phyloP scores from a whole-genome alignment of 2,888 invertebrate genomes.

The Pristionchus entomophagus region DNA sequence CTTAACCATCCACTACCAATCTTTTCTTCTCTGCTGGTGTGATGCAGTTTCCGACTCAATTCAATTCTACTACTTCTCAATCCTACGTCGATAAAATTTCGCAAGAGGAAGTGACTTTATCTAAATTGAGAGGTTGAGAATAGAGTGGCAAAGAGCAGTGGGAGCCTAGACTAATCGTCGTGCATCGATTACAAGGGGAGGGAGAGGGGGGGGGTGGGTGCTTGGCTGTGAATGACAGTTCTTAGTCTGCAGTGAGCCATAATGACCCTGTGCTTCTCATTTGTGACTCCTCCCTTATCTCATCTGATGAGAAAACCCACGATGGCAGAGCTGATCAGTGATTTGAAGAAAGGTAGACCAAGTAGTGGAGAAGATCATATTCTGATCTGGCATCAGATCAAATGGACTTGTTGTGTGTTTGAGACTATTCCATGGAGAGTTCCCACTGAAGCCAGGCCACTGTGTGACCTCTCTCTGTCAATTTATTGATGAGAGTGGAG shows the following conservation, averaged over 20 bases:
- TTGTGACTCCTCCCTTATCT: too few species aligned
- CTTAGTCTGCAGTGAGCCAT: too few species aligned
- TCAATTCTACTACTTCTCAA: not conserved
- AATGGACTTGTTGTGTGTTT: conserved; percentile 3
- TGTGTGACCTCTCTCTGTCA: conserved; percentile 22
- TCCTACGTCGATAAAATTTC: too few species aligned
- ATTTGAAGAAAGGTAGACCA: not conserved
- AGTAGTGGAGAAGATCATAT: conserved; percentile 5
- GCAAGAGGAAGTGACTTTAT: too few species aligned
- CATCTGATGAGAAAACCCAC: too few species aligned
- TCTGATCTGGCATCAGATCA: conserved; percentile 15
- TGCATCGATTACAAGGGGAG: too few species aligned
- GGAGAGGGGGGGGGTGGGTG: too few species aligned
- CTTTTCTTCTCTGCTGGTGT: not conserved
- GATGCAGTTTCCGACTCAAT: not conserved
- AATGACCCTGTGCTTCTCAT: too few species aligned
- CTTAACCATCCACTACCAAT: not conserved
- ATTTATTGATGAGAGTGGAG: conserved; percentile 7
- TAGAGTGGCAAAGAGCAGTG: not conserved
- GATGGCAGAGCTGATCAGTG: not conserved
- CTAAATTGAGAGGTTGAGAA: too few species aligned
- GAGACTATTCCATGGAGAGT: conserved; percentile 10
- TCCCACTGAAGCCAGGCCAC: conserved; percentile 8
- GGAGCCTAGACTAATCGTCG: not conserved
- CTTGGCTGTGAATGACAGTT: too few species aligned